Evolutionary conservation across 2,113 vertebrate species (phyloP).

Genomic region (Coturnix japonica): DNA sequence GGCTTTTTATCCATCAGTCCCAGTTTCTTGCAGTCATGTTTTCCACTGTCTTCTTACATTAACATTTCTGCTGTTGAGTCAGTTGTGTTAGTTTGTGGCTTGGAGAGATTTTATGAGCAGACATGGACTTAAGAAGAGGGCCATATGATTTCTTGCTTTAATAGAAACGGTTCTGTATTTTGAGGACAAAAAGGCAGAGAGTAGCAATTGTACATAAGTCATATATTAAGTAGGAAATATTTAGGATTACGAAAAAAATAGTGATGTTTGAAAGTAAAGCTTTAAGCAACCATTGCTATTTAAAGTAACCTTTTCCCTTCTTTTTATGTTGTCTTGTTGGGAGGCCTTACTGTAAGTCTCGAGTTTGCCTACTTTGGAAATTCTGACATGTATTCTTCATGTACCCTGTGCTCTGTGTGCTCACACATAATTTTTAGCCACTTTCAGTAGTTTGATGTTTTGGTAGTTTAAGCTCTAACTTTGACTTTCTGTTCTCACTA

Average conservation of each 20-base stretch:
- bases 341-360: neutral
- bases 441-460: neutral
- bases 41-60: neutral
- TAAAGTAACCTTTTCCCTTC: neutral
- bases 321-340: neutral
- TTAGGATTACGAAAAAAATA: neutral
- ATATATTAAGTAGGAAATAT: neutral
- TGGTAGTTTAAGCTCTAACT: neutral
- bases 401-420: neutral
- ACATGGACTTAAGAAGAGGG: neutral
- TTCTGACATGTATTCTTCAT: neutral
- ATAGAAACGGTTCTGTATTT: neutral
- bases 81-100: neutral
- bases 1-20: neutral
- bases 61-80: neutral
- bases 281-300: neutral
- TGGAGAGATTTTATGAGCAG: neutral
- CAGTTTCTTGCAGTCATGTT: neutral
- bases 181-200: neutral
- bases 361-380: neutral
- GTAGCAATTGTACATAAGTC: neutral
- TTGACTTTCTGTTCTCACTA: neutral
- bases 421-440: neutral
- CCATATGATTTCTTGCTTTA: neutral
- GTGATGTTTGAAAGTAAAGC: neutral